These are phyloP conservation scores for Apodemia duryi DNA, from an alignment of 2,888 invertebrate species.

Conservation along the genomic window DNA sequence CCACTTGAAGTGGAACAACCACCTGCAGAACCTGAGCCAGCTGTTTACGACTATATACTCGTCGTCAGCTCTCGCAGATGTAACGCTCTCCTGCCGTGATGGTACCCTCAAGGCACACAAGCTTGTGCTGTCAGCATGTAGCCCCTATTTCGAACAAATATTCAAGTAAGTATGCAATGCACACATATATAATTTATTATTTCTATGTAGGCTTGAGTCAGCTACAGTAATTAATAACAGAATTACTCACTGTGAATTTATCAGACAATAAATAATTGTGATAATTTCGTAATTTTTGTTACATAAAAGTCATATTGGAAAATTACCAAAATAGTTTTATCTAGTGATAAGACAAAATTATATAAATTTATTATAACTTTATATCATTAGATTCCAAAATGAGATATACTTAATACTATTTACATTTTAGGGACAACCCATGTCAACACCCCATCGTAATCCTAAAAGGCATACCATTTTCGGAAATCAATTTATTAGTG, in stretches of 20 bases:
- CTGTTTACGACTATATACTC: conserved; percentile 84
- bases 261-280: conserved; percentile 15
- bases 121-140: conserved; percentile 86
- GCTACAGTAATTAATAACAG: conserved; percentile 11
- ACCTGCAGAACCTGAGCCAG: conserved; percentile 84
- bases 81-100: conserved; percentile 85
- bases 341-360: conserved; percentile 34
- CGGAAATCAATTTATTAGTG: conserved; percentile 82
- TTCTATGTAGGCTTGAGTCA: neutral
- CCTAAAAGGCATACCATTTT: conserved; percentile 82
- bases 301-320: conserved; percentile 31
- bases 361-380: conserved; percentile 29
- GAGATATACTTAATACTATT: neutral
- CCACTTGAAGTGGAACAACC: conserved; percentile 86
- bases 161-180: conserved; percentile 72
- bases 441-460: conserved; percentile 87
- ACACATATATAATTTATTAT: neutral
- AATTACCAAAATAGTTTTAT: conserved; percentile 33
- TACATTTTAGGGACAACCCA: conserved; percentile 79
- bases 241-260: neutral
- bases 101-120: conserved; percentile 85
- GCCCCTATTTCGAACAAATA: conserved; percentile 87
- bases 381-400: conserved; percentile 16
- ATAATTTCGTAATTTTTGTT: conserved; percentile 24
- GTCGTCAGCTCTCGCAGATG: conserved; percentile 84